Evolutionary conservation across 2,888 invertebrate species (phyloP).

Genomic region (Aromia moschata): DNA sequence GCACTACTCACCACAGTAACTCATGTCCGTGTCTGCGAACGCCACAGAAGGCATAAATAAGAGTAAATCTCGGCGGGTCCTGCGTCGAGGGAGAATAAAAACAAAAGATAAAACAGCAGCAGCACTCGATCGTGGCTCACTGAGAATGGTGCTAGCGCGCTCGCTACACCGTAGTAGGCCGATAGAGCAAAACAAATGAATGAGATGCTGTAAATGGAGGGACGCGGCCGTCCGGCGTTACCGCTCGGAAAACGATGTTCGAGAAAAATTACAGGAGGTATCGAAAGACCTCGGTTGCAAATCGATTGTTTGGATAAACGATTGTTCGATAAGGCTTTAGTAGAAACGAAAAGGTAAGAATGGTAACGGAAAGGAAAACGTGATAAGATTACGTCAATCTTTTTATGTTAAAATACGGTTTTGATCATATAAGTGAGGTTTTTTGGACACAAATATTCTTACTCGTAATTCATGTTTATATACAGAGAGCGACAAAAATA

Average conservation of each 20-base stretch:
- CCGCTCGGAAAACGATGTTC: background rate
- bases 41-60: conserved; percentile 19
- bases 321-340: too few relatives aligned
- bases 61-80: background rate
- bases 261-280: conserved; percentile 5
- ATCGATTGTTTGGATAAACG: too few relatives aligned
- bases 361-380: too few relatives aligned
- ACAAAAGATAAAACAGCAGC: conserved; percentile 21
- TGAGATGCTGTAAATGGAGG: conserved; percentile 25
- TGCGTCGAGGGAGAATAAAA: background rate
- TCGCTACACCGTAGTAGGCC: conserved; percentile 13
- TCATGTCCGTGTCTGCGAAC: conserved; percentile 21
- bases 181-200: conserved; percentile 23
- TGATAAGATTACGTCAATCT: too few relatives aligned
- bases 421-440: too few relatives aligned
- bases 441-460: too few relatives aligned
- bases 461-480: too few relatives aligned
- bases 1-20: conserved; percentile 23
- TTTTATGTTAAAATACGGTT: too few relatives aligned
- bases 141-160: conserved; percentile 11
- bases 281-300: conserved; percentile 14
- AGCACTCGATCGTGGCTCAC: conserved; percentile 19
- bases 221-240: background rate
- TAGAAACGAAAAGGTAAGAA: too few relatives aligned
- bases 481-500: too few relatives aligned